phyloP scores from a whole-genome alignment of 2,797 vertebrate species.

The Tamandua tetradactyla region DNA sequence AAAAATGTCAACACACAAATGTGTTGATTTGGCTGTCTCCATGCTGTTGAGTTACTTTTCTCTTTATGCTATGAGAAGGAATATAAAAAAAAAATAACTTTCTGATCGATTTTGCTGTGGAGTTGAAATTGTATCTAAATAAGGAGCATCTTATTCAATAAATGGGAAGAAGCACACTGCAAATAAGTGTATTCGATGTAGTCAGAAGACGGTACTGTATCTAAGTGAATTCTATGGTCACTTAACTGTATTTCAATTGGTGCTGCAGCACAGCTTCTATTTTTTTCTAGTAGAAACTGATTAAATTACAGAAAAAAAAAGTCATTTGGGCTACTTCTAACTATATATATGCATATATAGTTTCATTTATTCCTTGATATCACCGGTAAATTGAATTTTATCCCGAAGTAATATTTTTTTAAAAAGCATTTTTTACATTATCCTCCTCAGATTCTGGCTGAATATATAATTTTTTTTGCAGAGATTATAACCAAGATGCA shows the following conservation, averaged over 20 bases:
- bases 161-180: neutral
- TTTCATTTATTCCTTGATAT: slow-evolving; percentile 14
- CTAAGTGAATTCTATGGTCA: neutral
- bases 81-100: neutral
- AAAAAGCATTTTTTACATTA: neutral
- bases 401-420: accelerated
- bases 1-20: slow-evolving; percentile 58
- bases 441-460: neutral
- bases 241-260: neutral
- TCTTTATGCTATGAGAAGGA: slow-evolving; percentile 51
- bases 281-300: slow-evolving; percentile 13
- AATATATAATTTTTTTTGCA: slow-evolving; percentile 22
- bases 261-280: neutral
- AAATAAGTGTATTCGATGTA: neutral
- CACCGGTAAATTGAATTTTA: slow-evolving; percentile 15
- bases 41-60: slow-evolving; percentile 49
- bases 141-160: slow-evolving; percentile 2
- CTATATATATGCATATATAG: neutral
- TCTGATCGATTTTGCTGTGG: neutral
- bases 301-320: neutral
- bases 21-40: slow-evolving; percentile 56
- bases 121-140: neutral
- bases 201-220: neutral
- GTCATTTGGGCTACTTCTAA: slow-evolving; percentile 9
- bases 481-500: neutral